Evolutionary conservation across 2,113 vertebrate species (phyloP), one percentile per base, ranked within the genome.

Genomic region (Saccopteryx leptura): DNA sequence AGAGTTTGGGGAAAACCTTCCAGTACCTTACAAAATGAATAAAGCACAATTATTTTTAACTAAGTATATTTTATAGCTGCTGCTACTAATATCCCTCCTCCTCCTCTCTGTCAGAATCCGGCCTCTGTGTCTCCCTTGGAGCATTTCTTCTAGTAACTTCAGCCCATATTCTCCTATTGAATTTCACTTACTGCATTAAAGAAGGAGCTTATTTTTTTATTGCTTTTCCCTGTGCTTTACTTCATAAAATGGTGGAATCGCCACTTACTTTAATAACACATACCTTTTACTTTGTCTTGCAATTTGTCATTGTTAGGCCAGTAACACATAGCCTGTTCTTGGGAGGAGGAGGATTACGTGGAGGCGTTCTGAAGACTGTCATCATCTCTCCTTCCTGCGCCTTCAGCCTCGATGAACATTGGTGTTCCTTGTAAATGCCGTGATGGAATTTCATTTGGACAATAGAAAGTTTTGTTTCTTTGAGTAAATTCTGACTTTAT

Each of bases 271-370:
- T 76, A 84, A 80, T 5, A 88, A n/a, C 39, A 71, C 14, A 50
- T 48, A 26, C 66, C 33, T 95, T 93, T 95, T 94, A 76, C 61
- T 80, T 46, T 72, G 69, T 66, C 31, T 82, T 91, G 19, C 90
- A 76, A 69, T 97, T 96, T 96, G 90, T 95, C 78, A 50, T 46
- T 96, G 94, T 96, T 89, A 78, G 74, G 33, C 78, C 92, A 79
- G 54, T 54, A 61, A 19, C 61, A 60, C 12, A 18, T 13, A 48
- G 46, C 72, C 83, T 95, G 4, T 33, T 87, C 56, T 48, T 95
- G 87, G 72, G 85, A 91, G 60, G 28, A 31, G 72, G 31, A 23
- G 80, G 71, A 50, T n/a, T 4, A 0, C 63, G 12, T 63, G 75
- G 65, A 39, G 18, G 75, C 65, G 5, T 92, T 95, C 76, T 33